Evolutionary conservation across 2,113 vertebrate genomes (phyloP), one percentile per base, ranked within the genome.

Genomic region (Heptranchias perlo): DNA sequence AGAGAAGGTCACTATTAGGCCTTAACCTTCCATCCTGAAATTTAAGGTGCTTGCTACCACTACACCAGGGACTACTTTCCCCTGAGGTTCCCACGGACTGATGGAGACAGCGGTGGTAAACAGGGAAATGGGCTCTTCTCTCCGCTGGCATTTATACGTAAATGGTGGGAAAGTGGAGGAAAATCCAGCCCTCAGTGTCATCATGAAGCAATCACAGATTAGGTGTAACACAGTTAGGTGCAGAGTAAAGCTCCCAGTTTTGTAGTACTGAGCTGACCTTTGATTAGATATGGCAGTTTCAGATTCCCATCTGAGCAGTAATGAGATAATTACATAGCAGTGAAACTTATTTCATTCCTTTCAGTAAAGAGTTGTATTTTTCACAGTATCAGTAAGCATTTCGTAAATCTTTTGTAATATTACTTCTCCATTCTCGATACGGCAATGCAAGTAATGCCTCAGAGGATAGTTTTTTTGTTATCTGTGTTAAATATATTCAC

Each of bases 401-500:
- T 86, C 47, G n/a, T 93, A 93, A 93, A 93, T 93, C 89, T 62
- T 93, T 62, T 39, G 4, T 54, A 47, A 54, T 89, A 14, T 89
- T 89, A 47, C 18, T n/a, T 39, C 76, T 89, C 52, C 54, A 31
- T 52, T 89, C 47, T 10, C 49, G 25, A 31, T 89, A 89, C 49
- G 54, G 47, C 54, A 31, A 89, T 89, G 86, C 28, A 54, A 31
- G 18, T n/a, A n/a, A n/a, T n/a, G 82, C 44, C 18, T 21, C 21
- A 21, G 44, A 86, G 44, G 82, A 25, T 89, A 49, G 7, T 31
- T 89, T 89, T 54, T 49, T n/a, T n/a, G n/a, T 54, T 89, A 31
- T 54, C 86, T 89, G 47, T 89, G 84, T 6, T 89, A 11, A 89
- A 54, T 89, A 31, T 14, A 54, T 89, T 89, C 23, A 89, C 86